Percentiles rank a stretch among this genome's conserved stretches.
These are phyloP conservation scores for Hippopotamyrus pictus DNA, from an alignment of 2,797 vertebrate genomes.

Conservation along the genomic window DNA sequence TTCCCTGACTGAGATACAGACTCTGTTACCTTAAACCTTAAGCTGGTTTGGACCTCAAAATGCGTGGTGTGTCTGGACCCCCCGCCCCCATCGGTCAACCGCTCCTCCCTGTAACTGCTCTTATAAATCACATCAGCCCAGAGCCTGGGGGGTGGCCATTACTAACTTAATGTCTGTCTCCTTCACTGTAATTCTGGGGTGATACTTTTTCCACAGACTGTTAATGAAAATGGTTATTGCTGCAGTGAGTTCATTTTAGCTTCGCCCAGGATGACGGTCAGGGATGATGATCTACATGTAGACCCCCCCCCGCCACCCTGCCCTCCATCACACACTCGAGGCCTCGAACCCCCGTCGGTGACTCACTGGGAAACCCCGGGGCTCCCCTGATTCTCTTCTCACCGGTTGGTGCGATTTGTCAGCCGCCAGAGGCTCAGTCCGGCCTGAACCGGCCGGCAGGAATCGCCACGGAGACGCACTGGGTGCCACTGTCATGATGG, in stretches of 20 bases:
- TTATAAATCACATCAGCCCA: slow-evolving; percentile 15
- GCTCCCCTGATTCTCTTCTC: neutral
- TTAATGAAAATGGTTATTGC: slow-evolving; percentile 46
- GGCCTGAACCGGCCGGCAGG: neutral
- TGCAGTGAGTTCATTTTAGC: slow-evolving; percentile 34
- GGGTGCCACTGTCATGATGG: neutral
- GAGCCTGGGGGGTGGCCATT: slow-evolving; percentile 30
- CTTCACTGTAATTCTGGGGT: slow-evolving; percentile 8
- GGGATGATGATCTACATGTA: slow-evolving; percentile 15
- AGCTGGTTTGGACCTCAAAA: neutral
- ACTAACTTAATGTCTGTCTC: slow-evolving; percentile 35
- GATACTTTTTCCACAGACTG: slow-evolving; percentile 30
- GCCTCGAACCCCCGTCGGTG: neutral
- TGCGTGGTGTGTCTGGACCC: neutral
- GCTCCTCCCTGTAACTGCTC: slow-evolving; percentile 18
- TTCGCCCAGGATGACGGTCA: slow-evolving; percentile 25
- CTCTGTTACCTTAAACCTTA: neutral
- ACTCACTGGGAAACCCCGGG: neutral
- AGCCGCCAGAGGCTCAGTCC: neutral
- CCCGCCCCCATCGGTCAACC: neutral
- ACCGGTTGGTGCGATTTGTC: neutral
- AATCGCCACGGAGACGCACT: neutral
- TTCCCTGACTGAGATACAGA: neutral
- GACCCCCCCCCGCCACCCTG: slow-evolving; percentile 16
- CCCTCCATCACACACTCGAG: slow-evolving; percentile 17